A percentile compares a stretch with the other conserved stretches of the same genome.
Evolutionary conservation across 2,888 invertebrate species (phyloP).

Genomic region (Acleris literana): DNA sequence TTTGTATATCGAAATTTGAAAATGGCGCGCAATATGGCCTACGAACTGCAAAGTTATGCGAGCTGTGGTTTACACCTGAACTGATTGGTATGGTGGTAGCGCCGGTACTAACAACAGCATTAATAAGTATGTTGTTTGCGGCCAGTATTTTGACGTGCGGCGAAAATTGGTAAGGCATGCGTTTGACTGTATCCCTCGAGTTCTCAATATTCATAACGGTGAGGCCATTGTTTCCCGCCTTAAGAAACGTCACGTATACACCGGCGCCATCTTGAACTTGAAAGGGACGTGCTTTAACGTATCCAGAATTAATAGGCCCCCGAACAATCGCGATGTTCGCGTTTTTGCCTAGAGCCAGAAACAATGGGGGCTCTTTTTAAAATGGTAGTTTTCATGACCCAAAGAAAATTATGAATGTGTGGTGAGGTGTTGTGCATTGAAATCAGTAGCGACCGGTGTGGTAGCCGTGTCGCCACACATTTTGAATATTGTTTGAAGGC

Average conservation of each 20-base stretch:
- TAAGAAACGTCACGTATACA: conserved; percentile 72
- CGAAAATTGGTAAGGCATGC: conserved; percentile 65
- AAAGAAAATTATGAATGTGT: conserved; percentile 76
- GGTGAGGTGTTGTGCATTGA: conserved; percentile 55
- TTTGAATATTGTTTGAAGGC: conserved; percentile 55
- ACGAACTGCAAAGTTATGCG: neutral
- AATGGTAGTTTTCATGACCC: conserved; percentile 70
- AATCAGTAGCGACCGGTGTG: conserved; percentile 58
- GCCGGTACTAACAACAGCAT: neutral
- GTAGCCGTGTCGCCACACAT: conserved; percentile 55
- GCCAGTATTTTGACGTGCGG: conserved; percentile 50
- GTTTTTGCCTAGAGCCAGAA: conserved; percentile 43
- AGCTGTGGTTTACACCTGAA: neutral
- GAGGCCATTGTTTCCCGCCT: conserved; percentile 73
- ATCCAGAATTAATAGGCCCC: conserved; percentile 61
- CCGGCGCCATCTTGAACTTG: conserved; percentile 74
- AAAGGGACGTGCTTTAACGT: conserved; percentile 70
- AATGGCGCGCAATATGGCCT: conserved; percentile 51
- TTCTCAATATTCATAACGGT: conserved; percentile 79
- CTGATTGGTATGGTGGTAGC: neutral
- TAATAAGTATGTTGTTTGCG: conserved; percentile 2
- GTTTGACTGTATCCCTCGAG: conserved; percentile 60
- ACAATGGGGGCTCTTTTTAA: conserved; percentile 53
- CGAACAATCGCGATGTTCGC: conserved; percentile 46
- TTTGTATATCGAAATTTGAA: conserved; percentile 56